phyloP scores from a whole-genome alignment of 2,113 vertebrate species.

The Neomonachus schauinslandi region DNA sequence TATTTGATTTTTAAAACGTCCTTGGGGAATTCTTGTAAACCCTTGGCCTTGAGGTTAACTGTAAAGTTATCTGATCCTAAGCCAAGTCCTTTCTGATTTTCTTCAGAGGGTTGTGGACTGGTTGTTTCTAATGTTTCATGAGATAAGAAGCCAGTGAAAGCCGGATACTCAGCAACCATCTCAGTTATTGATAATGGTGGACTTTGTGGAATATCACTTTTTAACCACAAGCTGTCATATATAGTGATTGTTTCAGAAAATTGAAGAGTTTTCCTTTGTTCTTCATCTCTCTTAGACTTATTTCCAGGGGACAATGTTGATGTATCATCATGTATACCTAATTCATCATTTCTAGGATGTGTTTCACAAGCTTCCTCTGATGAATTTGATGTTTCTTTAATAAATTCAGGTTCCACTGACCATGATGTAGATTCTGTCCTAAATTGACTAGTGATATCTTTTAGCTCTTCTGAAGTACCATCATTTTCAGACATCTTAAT shows the following conservation, averaged over 20 bases:
- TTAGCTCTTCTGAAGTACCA: constrained; percentile 43
- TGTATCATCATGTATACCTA: background rate
- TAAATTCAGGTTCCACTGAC: background rate
- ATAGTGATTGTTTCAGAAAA: background rate
- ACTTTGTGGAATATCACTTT: background rate
- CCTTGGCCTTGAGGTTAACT: constrained; percentile 73
- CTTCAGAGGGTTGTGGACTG: background rate
- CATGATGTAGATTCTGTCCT: background rate
- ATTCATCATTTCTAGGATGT: background rate
- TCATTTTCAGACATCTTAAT: constrained; percentile 63
- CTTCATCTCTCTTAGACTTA: constrained; percentile 21
- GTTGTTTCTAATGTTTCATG: constrained; percentile 8
- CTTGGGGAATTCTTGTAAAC: constrained; percentile 74
- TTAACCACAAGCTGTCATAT: background rate
- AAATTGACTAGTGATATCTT: background rate
- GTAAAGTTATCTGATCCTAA: constrained; percentile 27
- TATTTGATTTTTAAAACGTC: constrained; percentile 67
- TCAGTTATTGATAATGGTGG: background rate
- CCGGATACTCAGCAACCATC: background rate
- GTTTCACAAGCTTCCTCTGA: background rate
- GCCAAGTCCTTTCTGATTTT: background rate
- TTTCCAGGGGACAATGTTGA: background rate
- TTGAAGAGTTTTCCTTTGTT: background rate
- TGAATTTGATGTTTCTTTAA: background rate
- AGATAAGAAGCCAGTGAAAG: background rate